Evolutionary conservation across 1,140 invertebrate genomes (phyloP).

Genomic region (Drosophila ambigua): DNA sequence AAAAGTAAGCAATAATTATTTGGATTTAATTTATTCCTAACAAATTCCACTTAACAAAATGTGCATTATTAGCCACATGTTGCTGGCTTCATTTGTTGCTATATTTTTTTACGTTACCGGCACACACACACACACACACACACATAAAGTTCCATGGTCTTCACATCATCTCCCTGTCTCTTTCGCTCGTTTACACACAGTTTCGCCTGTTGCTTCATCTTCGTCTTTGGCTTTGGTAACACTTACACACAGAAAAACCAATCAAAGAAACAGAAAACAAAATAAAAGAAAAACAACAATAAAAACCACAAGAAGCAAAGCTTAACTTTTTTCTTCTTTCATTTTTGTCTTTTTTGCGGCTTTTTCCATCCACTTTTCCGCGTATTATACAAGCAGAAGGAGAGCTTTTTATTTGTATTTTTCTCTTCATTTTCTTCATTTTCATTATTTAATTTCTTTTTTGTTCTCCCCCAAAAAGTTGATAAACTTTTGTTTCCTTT

Average conservation of each 20-base stretch:
- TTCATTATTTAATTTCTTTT: conserved; percentile 48
- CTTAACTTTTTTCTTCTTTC: conserved; percentile 16
- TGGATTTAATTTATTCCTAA: too few relatives aligned
- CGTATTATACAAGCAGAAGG: conserved; percentile 33
- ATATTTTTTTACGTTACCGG: conserved; percentile 35
- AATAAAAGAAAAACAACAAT: conserved; percentile 31
- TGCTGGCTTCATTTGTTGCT: neutral
- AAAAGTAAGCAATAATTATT: too few relatives aligned
- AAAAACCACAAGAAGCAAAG: conserved; percentile 38
- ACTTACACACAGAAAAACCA: conserved; percentile 2
- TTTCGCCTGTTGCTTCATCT: conserved; percentile 66
- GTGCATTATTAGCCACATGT: neutral
- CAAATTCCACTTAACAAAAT: too few relatives aligned
- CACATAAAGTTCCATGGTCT: conserved; percentile 5
- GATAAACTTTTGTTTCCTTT: conserved; percentile 33
- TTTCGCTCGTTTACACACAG: conserved; percentile 14
- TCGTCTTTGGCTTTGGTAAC: neutral
- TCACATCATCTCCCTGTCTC: conserved; percentile 8
- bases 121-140: neutral
- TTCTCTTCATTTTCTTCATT: conserved; percentile 14
- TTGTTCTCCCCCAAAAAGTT: conserved; percentile 13
- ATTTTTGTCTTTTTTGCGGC: conserved; percentile 17
- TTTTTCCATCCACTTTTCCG: conserved; percentile 42
- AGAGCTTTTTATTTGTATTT: too few relatives aligned
- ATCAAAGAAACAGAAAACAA: neutral